Conservation (phyloP, 2,888 invertebrate genomes). For the Gryllus longicercus region DNA sequence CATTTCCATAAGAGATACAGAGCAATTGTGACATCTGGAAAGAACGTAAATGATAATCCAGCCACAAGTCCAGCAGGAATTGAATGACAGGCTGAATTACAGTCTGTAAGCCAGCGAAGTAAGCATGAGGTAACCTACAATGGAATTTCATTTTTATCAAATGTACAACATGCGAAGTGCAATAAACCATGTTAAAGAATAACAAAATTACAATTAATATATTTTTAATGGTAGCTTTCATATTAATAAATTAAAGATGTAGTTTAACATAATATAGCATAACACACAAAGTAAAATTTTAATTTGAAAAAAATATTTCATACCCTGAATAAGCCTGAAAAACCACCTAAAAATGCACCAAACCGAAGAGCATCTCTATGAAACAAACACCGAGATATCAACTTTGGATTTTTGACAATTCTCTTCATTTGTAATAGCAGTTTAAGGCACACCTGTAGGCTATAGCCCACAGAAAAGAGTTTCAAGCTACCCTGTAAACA, state of each 20-base stretch:
- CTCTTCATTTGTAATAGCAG: conserved; percentile 55
- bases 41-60: conserved; percentile 66
- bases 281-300: background rate
- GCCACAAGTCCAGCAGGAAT: conserved; percentile 68
- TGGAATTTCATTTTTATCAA: too few relatives aligned
- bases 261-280: background rate
- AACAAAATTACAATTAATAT: background rate
- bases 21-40: conserved; percentile 74
- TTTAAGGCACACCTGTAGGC: conserved; percentile 59
- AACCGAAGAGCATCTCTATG: conserved; percentile 57
- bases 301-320: conserved; percentile 24
- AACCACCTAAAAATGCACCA: conserved; percentile 66
- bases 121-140: conserved; percentile 63
- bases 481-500: conserved; percentile 54
- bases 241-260: background rate
- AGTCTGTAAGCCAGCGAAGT: conserved; percentile 58
- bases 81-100: conserved; percentile 61
- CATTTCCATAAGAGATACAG: conserved; percentile 80
- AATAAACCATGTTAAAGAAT: too few relatives aligned
- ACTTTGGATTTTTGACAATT: conserved; percentile 53
- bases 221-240: background rate
- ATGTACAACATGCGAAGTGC: too few relatives aligned
- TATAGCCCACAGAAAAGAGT: conserved; percentile 61
- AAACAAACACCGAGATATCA: conserved; percentile 53
- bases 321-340: conserved; percentile 66